phyloP scores from a whole-genome alignment of 30 jellyfish, hydroid and myxozoan species.

The Sanderia malayensis region DNA sequence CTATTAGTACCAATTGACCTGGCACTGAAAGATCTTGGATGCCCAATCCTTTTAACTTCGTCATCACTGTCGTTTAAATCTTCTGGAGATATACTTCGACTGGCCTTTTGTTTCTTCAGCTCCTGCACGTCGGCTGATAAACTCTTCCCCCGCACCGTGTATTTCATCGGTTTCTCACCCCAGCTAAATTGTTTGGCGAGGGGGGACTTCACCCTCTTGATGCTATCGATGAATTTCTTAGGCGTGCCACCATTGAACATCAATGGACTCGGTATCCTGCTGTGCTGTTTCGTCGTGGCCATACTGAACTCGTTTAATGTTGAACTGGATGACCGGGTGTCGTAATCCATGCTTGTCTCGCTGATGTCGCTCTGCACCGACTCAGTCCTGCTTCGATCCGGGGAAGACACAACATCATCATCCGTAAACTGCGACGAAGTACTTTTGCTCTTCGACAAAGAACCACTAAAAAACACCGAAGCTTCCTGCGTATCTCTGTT shows the following conservation, averaged over 20 bases:
- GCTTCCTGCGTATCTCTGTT: background rate
- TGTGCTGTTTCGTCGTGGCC: background rate
- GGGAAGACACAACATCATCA: background rate
- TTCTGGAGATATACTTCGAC: constrained; percentile 7
- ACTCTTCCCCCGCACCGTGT: background rate
- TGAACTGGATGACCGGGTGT: background rate
- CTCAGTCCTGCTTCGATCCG: background rate
- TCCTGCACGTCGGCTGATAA: constrained; percentile 22
- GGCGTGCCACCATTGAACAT: constrained; percentile 1
- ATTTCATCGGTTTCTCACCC: constrained; percentile 12
- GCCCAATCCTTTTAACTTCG: constrained; percentile 29
- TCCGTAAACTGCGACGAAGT: background rate
- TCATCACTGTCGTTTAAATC: constrained; percentile 55
- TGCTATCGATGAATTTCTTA: constrained; percentile 9
- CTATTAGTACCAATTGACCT: constrained; percentile 11
- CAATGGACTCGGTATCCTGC: background rate
- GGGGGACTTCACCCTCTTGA: constrained; percentile 21
- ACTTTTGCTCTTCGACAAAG: background rate
- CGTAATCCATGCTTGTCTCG: background rate
- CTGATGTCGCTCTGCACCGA: constrained; percentile 4
- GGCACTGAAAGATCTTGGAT: constrained; percentile 40
- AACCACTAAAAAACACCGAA: background rate
- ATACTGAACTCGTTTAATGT: too few species aligned
- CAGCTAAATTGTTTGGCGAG: constrained; percentile 22
- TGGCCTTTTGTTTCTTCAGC: background rate